Evolutionary conservation across 2,113 vertebrate genomes (phyloP).

Genomic region (Grantiella picta): DNA sequence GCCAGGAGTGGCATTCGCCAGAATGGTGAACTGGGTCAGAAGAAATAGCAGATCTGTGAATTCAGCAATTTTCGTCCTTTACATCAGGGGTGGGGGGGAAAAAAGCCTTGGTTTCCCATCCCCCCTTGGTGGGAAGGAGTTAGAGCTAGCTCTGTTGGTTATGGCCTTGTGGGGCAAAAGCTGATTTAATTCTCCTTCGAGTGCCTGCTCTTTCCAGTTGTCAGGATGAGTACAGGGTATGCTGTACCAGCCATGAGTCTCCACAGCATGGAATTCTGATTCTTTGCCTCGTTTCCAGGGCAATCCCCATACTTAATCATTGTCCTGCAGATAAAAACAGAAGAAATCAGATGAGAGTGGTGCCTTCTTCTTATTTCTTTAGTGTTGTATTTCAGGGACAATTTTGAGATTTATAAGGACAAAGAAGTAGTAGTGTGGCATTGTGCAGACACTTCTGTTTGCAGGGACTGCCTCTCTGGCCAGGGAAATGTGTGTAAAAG

Average conservation of each 20-base stretch:
- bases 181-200: not conserved
- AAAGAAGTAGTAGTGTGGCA: not conserved
- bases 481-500: not conserved
- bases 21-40: constrained; percentile 61
- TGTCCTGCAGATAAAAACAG: not conserved
- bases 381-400: not conserved
- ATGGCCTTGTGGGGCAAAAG: not conserved
- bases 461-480: not conserved
- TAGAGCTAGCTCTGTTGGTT: not conserved
- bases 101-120: not conserved
- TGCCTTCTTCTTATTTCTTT: not conserved
- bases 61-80: constrained; percentile 37
- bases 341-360: not conserved
- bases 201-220: not conserved
- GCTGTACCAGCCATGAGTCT: not conserved
- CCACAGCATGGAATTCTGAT: not conserved
- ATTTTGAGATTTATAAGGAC: not conserved
- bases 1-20: not conserved
- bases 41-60: constrained; percentile 48
- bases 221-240: not conserved
- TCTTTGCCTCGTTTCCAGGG: not conserved
- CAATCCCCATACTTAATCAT: not conserved
- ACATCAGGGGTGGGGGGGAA: rapidly evolving
- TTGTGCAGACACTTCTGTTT: not conserved
- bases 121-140: not conserved